A percentile compares a stretch with the other conserved stretches of the same genome.
Conservation (phyloP, 2,797 vertebrate genomes). For the Poecilia wingei region DNA sequence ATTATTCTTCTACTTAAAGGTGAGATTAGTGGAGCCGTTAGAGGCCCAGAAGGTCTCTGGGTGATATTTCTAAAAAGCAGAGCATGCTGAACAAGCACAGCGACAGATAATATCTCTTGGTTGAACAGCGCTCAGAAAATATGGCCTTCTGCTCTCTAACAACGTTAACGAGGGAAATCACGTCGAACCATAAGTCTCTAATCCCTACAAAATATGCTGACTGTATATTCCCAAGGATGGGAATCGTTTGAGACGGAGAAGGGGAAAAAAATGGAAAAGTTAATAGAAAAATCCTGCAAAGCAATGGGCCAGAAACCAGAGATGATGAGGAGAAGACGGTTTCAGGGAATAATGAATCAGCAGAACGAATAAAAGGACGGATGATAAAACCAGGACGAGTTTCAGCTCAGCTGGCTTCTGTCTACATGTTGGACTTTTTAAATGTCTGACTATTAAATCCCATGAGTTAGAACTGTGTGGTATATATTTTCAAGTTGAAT, state of each 20-base stretch:
- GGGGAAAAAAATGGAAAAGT: neutral
- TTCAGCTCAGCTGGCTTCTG: neutral
- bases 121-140: constrained; percentile 21
- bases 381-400: neutral
- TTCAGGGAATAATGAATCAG: neutral
- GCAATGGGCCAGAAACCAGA: constrained; percentile 23
- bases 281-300: neutral
- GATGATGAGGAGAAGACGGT: too few species aligned
- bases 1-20: neutral
- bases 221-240: neutral
- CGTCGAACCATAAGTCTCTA: constrained; percentile 32
- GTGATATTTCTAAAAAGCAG: constrained; percentile 2
- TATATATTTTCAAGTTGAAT: neutral
- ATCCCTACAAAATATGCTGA: constrained; percentile 22
- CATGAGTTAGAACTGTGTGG: neutral
- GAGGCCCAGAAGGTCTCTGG: neutral
- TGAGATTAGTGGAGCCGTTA: neutral
- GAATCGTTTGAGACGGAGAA: neutral
- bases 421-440: neutral
- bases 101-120: constrained; percentile 33
- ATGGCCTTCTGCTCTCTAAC: neutral
- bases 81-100: neutral
- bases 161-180: neutral
- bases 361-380: neutral
- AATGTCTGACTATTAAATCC: neutral